Conservation (phyloP, 2,888 invertebrate species). For the Sinotaia quadrata region DNA sequence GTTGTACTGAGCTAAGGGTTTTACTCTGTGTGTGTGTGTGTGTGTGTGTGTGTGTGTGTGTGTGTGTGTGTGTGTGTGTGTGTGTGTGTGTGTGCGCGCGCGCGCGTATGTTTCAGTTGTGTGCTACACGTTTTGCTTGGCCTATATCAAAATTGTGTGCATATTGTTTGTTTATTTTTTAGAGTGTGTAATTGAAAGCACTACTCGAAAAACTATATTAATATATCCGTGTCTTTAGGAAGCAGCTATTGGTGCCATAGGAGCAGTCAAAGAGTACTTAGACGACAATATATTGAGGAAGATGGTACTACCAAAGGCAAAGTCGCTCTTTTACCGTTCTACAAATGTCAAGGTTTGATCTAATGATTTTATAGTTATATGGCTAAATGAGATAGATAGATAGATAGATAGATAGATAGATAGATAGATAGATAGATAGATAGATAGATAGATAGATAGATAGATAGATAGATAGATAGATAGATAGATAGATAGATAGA, state of each 20-base stretch:
- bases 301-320: slow-evolving; percentile 88
- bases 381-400: too few species aligned
- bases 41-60: slow-evolving; percentile 12
- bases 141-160: neutral
- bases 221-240: slow-evolving; percentile 76
- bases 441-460: too few species aligned
- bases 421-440: too few species aligned
- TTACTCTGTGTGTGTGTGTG: slow-evolving; percentile 10
- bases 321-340: slow-evolving; percentile 77
- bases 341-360: slow-evolving; percentile 64
- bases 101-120: neutral
- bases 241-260: slow-evolving; percentile 89
- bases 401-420: too few species aligned
- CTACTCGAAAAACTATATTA: neutral
- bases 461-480: too few species aligned
- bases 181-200: neutral
- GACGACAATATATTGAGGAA: slow-evolving; percentile 86
- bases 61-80: slow-evolving; percentile 2
- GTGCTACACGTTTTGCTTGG: neutral
- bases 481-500: too few species aligned
- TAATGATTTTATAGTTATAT: too few species aligned
- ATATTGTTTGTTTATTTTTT: neutral
- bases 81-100: neutral
- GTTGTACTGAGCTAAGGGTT: too few species aligned
- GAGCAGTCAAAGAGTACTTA: slow-evolving; percentile 87